A percentile compares a stretch with the other conserved stretches of the same genome.
Evolutionary conservation across 2,888 invertebrate species (phyloP).

Genomic region (Sesamia inferens): DNA sequence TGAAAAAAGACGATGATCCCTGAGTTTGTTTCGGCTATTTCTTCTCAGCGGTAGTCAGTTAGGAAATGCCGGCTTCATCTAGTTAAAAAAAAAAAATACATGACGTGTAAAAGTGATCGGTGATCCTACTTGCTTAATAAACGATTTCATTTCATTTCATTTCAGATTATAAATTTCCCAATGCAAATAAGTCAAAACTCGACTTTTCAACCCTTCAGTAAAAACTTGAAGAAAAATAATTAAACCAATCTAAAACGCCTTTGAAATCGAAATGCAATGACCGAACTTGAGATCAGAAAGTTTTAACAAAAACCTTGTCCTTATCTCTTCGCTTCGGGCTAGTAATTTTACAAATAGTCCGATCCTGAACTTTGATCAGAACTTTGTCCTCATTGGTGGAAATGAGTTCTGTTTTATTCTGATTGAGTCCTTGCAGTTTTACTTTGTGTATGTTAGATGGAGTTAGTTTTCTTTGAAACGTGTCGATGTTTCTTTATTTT

Average conservation of each 20-base stretch:
- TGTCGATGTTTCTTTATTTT: conserved; percentile 11
- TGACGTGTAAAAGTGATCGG: no score
- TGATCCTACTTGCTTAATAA: no score
- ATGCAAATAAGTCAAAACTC: background rate
- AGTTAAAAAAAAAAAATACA: no score
- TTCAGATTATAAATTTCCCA: background rate
- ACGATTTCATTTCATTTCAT: no score
- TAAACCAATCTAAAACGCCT: conserved; percentile 37
- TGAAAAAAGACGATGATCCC: no score
- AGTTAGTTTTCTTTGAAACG: conserved; percentile 35
- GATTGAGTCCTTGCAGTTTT: conserved; percentile 47
- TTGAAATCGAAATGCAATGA: conserved; percentile 48
- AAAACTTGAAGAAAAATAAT: conserved; percentile 47
- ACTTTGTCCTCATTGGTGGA: conserved; percentile 52
- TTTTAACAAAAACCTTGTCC: conserved; percentile 39
- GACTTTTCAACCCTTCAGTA: background rate
- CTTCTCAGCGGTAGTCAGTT: no score
- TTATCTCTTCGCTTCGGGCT: conserved; percentile 44
- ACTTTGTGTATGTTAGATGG: conserved; percentile 31
- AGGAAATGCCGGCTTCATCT: no score
- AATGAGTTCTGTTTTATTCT: conserved; percentile 52
- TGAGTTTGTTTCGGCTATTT: no score
- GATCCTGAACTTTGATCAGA: conserved; percentile 49
- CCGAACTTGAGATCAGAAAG: conserved; percentile 37
- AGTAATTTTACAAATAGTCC: conserved; percentile 59